These are phyloP conservation scores for Colletes gigas DNA, from an alignment of 1,140 invertebrate species.

Conservation along the genomic window DNA sequence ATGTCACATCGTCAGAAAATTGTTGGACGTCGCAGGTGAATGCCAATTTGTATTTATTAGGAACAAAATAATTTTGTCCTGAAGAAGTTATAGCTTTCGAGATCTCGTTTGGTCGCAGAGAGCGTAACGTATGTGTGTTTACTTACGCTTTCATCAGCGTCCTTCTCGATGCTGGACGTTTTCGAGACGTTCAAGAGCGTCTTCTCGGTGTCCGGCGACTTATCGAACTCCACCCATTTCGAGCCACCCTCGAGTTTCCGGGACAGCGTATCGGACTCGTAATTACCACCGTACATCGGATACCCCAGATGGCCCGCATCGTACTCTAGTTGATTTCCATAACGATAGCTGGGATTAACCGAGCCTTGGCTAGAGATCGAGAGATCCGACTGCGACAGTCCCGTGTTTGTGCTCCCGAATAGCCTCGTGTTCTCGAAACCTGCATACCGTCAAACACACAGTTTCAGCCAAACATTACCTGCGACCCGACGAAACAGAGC, in stretches of 20 bases:
- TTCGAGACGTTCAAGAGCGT: conserved; percentile 70
- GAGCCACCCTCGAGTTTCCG: conserved; percentile 82
- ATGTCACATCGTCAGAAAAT: no score
- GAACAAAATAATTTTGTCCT: no score
- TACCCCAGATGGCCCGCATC: conserved; percentile 87
- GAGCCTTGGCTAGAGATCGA: conserved; percentile 87
- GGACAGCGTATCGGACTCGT: conserved; percentile 73
- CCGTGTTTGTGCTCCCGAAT: conserved; percentile 84
- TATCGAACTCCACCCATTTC: conserved; percentile 79
- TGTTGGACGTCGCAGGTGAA: no score
- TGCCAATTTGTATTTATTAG: no score
- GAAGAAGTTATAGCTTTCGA: no score
- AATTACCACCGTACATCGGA: conserved; percentile 82
- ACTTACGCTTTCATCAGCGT: conserved; percentile 75
- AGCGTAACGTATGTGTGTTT: neutral
- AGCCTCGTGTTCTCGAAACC: conserved; percentile 76
- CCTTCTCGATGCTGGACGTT: conserved; percentile 74
- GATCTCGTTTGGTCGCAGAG: neutral
- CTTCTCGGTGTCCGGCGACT: conserved; percentile 78
- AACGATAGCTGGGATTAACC: conserved; percentile 87
- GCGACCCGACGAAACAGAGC: no score
- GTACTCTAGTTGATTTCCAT: conserved; percentile 89
- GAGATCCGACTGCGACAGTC: conserved; percentile 88
- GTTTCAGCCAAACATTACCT: no score
- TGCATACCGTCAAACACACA: conserved; percentile 25